A percentile compares a stretch with the other conserved stretches of the same genome.
These are phyloP conservation scores for Maniola hyperantus DNA, from an alignment of 2,888 invertebrate genomes.

Conservation along the genomic window DNA sequence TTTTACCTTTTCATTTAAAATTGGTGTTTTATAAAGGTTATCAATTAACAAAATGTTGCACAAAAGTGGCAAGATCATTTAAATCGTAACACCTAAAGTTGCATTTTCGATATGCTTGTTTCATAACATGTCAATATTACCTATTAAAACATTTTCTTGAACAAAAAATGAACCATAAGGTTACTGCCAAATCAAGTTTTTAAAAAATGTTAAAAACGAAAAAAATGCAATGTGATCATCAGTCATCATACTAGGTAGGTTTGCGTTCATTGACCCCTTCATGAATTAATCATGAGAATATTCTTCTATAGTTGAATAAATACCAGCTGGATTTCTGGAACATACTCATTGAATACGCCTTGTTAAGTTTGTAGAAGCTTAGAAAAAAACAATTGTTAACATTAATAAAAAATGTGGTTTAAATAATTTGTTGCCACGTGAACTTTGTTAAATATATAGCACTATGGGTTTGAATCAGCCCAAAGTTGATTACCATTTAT, in stretches of 20 bases:
- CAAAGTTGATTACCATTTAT: not conserved
- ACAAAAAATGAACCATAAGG: not conserved
- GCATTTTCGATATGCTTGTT: too few species aligned
- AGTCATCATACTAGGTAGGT: constrained; percentile 32
- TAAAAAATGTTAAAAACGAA: not conserved
- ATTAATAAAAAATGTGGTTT: not conserved
- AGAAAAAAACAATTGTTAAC: not conserved
- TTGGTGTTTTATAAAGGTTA: not conserved
- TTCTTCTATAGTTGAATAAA: constrained; percentile 14
- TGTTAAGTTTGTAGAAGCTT: not conserved
- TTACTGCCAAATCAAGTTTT: constrained; percentile 2
- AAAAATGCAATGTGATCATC: constrained; percentile 32
- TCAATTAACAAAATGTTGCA: not conserved
- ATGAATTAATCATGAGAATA: constrained; percentile 36
- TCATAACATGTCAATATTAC: too few species aligned
- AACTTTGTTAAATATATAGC: not conserved
- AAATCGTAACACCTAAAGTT: too few species aligned
- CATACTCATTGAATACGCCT: not conserved
- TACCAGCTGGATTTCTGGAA: constrained; percentile 3
- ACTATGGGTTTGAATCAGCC: not conserved
- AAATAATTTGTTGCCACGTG: constrained; percentile 8
- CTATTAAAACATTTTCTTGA: not conserved
- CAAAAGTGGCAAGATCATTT: too few species aligned
- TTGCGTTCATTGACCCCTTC: constrained; percentile 37
- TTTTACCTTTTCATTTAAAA: not conserved